Base-by-base conservation (phyloP, 2,888 invertebrate species). In the Rhamnusium bicolor region DNA sequence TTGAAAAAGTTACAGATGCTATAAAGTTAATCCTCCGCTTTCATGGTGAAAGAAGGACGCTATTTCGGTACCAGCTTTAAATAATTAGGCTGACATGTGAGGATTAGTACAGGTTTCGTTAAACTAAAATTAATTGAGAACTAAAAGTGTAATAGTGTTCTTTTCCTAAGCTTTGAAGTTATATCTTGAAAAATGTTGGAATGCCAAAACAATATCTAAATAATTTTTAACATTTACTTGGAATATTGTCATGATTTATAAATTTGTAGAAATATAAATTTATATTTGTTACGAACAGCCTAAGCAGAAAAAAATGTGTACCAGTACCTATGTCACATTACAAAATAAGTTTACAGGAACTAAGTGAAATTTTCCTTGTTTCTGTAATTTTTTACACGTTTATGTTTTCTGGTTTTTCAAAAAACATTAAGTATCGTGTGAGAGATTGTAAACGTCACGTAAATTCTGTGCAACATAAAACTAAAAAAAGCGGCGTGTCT, bases 31-130 rank as follows among this genome's bases (percentile, higher is more conserved):
- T 83, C 83, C 81, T 70, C 58, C 69, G 60, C 72, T 16, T 65
- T 76, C 77, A 76, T 65, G 68, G 71, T 70, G 49, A 67, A 81
- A 74, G 78, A 80, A 77, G 74, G 72, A 71, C 74, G 79, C 78
- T 84, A 84, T 84, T 84, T 84, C 72, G 79, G 82, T 81, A 76
- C 77, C 72, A 77, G 78, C 80, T 80, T 81, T 82, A 84, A 83
- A 83, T 84, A 83, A 83, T 83, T 82, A 80, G 77, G 72, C 79
- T 81, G 83, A 84, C 83, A 79, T 76, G 72, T 70, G 79, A 71
- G 82, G 84, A 83, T 84, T 83, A 83, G 71, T 71, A 71, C 68
- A 80, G 79, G 76, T 81, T 83, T 81, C 74, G 79, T 79, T 74
- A 73, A 81, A 81, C 76, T 82, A 69, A 80, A 83, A 82, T 83